A percentile compares a stretch with the other conserved stretches of the same genome.
Conservation (phyloP, 2,797 vertebrate genomes). For the Hapalemur alaotrensis region DNA sequence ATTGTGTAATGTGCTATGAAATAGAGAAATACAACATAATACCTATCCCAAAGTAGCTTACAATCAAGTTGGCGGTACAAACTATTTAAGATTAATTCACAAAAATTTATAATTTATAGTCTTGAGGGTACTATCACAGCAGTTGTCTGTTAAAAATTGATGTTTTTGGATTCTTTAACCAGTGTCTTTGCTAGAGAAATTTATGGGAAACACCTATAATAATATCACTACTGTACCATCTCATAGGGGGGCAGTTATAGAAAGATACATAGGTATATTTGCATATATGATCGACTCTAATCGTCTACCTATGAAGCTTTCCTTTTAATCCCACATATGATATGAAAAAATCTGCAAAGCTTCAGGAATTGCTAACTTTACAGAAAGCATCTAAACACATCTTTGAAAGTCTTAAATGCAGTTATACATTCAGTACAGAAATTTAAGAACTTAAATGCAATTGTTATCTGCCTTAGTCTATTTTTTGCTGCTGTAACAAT, state of each 20-base stretch:
- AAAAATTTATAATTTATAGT: background rate
- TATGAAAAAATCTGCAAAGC: background rate
- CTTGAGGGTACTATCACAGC: background rate
- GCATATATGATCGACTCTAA: background rate
- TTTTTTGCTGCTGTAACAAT: background rate
- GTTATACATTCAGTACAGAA: background rate
- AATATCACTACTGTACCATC: background rate
- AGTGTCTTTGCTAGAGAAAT: background rate
- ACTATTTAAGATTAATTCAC: background rate
- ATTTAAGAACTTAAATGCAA: background rate
- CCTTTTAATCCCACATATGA: background rate
- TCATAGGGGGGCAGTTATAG: background rate
- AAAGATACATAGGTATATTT: background rate
- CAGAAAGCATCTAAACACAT: background rate
- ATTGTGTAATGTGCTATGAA: background rate
- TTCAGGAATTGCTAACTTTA: background rate
- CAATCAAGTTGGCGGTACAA: background rate
- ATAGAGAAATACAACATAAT: background rate
- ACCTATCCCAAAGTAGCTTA: background rate
- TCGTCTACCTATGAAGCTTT: background rate
- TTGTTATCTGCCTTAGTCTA: background rate
- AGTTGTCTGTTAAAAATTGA: background rate
- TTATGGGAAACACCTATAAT: background rate
- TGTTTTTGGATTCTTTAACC: background rate
- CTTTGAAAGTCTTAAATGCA: background rate